A percentile compares a stretch with the other conserved stretches of the same genome.
These are phyloP conservation scores for Pediacus dermestoides DNA, from an alignment of 2,888 invertebrate genomes.

Conservation along the genomic window DNA sequence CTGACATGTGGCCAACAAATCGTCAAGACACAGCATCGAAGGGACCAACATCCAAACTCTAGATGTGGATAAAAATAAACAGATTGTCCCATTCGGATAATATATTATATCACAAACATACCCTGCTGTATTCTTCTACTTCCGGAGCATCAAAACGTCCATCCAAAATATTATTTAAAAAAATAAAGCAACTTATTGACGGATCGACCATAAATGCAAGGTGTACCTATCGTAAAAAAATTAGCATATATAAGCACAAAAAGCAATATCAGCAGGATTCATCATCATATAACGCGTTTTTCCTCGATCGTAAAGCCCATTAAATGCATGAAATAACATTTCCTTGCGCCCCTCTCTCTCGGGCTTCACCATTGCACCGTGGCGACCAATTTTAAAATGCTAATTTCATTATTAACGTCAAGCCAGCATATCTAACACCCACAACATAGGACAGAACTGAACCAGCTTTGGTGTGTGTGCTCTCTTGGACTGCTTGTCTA, in stretches of 20 bases:
- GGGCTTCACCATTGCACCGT: too few species aligned
- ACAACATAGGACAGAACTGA: constrained; percentile 14
- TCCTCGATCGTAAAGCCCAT: constrained; percentile 11
- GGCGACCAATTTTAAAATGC: constrained; percentile 24
- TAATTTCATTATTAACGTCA: constrained; percentile 23
- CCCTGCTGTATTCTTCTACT: too few species aligned
- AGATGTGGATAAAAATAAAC: too few species aligned
- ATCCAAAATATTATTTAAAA: too few species aligned
- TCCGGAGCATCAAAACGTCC: too few species aligned
- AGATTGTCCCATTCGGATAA: too few species aligned
- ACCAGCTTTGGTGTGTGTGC: constrained; percentile 10
- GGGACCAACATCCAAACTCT: too few species aligned
- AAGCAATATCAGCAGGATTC: constrained; percentile 10
- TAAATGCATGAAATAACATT: constrained; percentile 15
- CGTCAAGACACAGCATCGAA: too few species aligned
- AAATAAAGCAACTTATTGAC: too few species aligned
- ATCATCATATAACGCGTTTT: constrained; percentile 12
- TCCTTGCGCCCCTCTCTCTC: constrained; percentile 6
- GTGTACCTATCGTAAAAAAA: constrained; percentile 9
- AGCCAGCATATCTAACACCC: constrained; percentile 19
- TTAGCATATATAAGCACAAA: constrained; percentile 7
- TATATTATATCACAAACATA: too few species aligned
- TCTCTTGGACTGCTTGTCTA: not conserved
- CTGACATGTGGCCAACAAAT: too few species aligned
- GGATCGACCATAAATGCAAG: too few species aligned